A percentile compares a stretch with the other conserved stretches of the same genome.
Evolutionary conservation across 2,888 invertebrate species (phyloP).

Genomic region (Pharmacophagus antenor): DNA sequence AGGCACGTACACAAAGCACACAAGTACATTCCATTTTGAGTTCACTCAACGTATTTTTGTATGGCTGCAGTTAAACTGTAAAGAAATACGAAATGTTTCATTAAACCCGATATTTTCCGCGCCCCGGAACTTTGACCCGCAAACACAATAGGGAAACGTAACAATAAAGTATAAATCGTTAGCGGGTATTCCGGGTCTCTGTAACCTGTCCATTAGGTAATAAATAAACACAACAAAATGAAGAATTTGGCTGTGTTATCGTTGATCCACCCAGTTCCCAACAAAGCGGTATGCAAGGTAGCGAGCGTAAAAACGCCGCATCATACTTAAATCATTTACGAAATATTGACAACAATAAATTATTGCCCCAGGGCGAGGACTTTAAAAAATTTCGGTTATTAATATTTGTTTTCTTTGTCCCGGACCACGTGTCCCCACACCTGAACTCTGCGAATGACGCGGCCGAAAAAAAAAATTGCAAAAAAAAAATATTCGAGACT

Average conservation of each 20-base stretch:
- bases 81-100: slow-evolving; percentile 11
- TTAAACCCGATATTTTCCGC: slow-evolving; percentile 14
- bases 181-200: slow-evolving; percentile 44
- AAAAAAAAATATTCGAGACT: slow-evolving; percentile 64
- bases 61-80: slow-evolving; percentile 5
- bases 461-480: slow-evolving; percentile 69
- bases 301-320: slow-evolving; percentile 65
- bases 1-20: slow-evolving; percentile 2
- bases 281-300: slow-evolving; percentile 60
- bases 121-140: slow-evolving; percentile 27
- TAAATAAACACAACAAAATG: slow-evolving; percentile 73
- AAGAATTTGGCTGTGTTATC: slow-evolving; percentile 59
- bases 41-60: slow-evolving; percentile 12
- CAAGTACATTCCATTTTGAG: slow-evolving; percentile 23
- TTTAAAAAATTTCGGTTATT: slow-evolving; percentile 80
- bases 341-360: slow-evolving; percentile 80
- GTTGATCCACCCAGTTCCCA: slow-evolving; percentile 57
- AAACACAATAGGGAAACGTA: slow-evolving; percentile 27
- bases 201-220: slow-evolving; percentile 73
- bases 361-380: slow-evolving; percentile 57
- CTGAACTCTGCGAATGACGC: slow-evolving; percentile 78
- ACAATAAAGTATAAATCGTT: slow-evolving; percentile 33
- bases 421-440: slow-evolving; percentile 78
- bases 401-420: slow-evolving; percentile 78
- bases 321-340: slow-evolving; percentile 79